Percentiles rank a stretch among this genome's conserved stretches.
Evolutionary conservation across 2,113 vertebrate genomes (phyloP).

Genomic region (Danionella cerebrum): DNA sequence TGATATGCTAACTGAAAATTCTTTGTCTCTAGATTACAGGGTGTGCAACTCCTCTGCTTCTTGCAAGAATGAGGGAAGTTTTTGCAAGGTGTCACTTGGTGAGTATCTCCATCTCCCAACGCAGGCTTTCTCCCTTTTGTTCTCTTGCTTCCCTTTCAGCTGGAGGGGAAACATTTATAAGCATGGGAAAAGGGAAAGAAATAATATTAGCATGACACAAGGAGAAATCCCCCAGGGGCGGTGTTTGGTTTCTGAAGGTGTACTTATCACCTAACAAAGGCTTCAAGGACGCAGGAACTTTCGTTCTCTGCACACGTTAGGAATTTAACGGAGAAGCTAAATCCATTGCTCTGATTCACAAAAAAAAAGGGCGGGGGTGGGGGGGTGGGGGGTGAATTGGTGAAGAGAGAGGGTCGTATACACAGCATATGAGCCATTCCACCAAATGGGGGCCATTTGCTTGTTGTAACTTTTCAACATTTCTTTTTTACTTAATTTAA

Average conservation of each 20-base stretch:
- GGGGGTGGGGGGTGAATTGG: not conserved
- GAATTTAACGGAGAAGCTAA: conserved; percentile 39
- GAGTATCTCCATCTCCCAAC: not conserved
- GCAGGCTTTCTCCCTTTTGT: not conserved
- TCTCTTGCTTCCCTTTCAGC: conserved; percentile 14
- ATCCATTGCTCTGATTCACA: not conserved
- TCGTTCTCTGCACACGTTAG: conserved; percentile 44
- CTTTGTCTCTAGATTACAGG: conserved; percentile 50
- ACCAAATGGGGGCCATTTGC: no score
- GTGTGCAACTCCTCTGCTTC: not conserved
- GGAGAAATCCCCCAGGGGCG: conserved; percentile 52
- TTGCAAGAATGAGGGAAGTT: not conserved
- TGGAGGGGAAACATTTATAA: conserved; percentile 57
- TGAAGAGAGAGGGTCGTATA: not conserved
- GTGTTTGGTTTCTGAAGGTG: conserved; percentile 57
- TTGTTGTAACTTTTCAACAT: no score
- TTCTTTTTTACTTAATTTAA: no score
- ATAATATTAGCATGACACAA: conserved; percentile 59
- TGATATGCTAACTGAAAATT: no score
- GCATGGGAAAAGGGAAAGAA: conserved; percentile 40
- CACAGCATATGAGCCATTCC: no score
- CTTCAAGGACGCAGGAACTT: conserved; percentile 41
- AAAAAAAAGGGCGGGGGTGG: not conserved
- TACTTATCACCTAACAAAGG: conserved; percentile 57
- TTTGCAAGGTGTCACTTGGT: not conserved